Conservation (phyloP, 2,888 invertebrate species). For the Callyntrura sp. region DNA sequence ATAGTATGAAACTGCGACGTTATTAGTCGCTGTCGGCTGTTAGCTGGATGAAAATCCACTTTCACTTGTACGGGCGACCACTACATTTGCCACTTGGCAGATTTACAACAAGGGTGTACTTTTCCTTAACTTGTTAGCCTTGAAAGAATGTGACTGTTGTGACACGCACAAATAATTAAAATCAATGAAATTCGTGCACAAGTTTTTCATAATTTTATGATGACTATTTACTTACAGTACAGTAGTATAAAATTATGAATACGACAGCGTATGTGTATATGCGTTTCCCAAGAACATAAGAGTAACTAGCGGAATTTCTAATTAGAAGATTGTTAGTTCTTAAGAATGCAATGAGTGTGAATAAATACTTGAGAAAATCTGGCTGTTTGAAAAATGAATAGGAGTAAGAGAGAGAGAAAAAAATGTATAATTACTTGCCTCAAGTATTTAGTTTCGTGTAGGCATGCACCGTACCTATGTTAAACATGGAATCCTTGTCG, state of each 20-base stretch:
- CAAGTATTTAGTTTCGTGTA: neutral
- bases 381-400: no score
- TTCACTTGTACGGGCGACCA: constrained; percentile 38
- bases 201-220: neutral
- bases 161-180: constrained; percentile 74
- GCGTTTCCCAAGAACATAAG: neutral
- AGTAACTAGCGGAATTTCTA: constrained; percentile 26
- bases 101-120: neutral
- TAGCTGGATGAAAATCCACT: constrained; percentile 29
- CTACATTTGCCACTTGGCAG: constrained; percentile 12
- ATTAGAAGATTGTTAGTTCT: constrained; percentile 18
- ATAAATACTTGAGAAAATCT: constrained; percentile 1
- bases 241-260: neutral
- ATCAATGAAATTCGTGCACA: constrained; percentile 50
- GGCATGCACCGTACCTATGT: neutral
- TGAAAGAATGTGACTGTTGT: constrained; percentile 19
- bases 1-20: no score
- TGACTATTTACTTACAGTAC: neutral
- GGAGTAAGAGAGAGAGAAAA: no score
- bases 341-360: neutral
- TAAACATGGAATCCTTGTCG: no score
- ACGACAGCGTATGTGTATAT: neutral
- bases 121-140: neutral
- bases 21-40: neutral
- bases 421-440: neutral